These are phyloP conservation scores for Lutraria rhynchaena DNA, from an alignment of 1,140 invertebrate species.

Conservation along the genomic window DNA sequence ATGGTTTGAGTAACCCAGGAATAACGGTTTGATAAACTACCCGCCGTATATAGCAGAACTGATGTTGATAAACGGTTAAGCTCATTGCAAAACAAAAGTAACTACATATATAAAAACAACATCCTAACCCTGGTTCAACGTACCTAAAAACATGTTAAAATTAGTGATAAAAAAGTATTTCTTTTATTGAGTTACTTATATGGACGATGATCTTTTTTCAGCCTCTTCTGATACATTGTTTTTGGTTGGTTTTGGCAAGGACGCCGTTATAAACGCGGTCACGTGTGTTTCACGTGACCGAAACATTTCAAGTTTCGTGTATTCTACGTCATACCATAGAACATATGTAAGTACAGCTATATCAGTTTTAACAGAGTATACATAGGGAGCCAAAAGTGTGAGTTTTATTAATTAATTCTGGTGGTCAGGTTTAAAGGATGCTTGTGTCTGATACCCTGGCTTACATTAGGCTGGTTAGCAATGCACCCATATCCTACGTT, in stretches of 20 bases:
- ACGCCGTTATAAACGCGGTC: conserved; percentile 39
- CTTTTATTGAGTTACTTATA: not conserved
- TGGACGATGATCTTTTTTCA: not conserved
- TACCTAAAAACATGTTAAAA: not conserved
- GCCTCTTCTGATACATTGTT: not conserved
- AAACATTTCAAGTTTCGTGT: conserved; percentile 7
- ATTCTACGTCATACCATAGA: conserved; percentile 22
- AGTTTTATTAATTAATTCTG: not conserved
- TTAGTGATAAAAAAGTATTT: not conserved
- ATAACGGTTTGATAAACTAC: too few species aligned
- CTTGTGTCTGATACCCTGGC: too few species aligned
- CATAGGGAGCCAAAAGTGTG: too few species aligned
- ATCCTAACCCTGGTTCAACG: not conserved
- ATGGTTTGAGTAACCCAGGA: too few species aligned
- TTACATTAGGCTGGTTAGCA: too few species aligned
- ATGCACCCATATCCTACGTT: too few species aligned
- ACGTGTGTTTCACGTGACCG: conserved; percentile 15
- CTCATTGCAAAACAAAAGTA: too few species aligned
- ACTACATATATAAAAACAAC: too few species aligned
- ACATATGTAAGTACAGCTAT: conserved; percentile 10
- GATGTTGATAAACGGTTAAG: too few species aligned
- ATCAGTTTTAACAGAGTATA: too few species aligned
- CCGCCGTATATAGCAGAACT: too few species aligned
- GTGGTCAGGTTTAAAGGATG: not conserved
- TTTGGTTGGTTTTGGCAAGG: conserved; percentile 36